Evolutionary conservation across 2,888 invertebrate species (phyloP), one percentile per base, ranked within the genome.

Genomic region (Acleris holmiana): DNA sequence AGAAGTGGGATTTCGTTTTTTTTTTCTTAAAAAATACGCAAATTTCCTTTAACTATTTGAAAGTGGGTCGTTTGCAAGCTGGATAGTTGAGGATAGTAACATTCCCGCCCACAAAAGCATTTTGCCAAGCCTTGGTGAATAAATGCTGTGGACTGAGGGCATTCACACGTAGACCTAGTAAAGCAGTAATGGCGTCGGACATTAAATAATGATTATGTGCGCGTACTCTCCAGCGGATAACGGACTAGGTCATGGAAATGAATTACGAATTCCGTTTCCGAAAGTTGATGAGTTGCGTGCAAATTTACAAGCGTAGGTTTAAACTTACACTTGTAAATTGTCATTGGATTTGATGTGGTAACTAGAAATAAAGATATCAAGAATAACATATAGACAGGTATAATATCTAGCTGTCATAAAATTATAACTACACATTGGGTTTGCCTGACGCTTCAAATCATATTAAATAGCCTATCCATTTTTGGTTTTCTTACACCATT

Each of bases 221-320:
- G 29, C 23, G 23, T 49, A n/a, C 57, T 58, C 25, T 35, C 35
- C 35, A 46, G 46, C 56, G 56, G 62, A 46, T 46, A 49, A 29
- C 61, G 54, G 54, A 63, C 47, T 63, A 18, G 63, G 63, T 63
- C 63, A 63, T 51, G 41, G 56, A 56, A 51, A 56, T 62, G 49
- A 44, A 44, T 51, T 51, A 46, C 46, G 62, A 63, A 40, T 44
- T 46, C 35, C 6, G 17, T 6, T 62, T 62, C 62, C 62, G 21
- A 44, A 18, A 19, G 15, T 44, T 44, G 15, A 41, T 41, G 15
- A 17, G n/a, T 1, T 6, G 44, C 15, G 44, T 44, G 15, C 35
- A 35, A 35, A 13, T 13, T 35, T 35, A 35, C 25, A 5, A 4
- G 4, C 5, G 5, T 25, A 5, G 3, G 5, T 5, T 25, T 21